A percentile compares a stretch with the other conserved stretches of the same genome.
Evolutionary conservation across 2,113 vertebrate genomes (phyloP).

Genomic region (Xiphias gladius): DNA sequence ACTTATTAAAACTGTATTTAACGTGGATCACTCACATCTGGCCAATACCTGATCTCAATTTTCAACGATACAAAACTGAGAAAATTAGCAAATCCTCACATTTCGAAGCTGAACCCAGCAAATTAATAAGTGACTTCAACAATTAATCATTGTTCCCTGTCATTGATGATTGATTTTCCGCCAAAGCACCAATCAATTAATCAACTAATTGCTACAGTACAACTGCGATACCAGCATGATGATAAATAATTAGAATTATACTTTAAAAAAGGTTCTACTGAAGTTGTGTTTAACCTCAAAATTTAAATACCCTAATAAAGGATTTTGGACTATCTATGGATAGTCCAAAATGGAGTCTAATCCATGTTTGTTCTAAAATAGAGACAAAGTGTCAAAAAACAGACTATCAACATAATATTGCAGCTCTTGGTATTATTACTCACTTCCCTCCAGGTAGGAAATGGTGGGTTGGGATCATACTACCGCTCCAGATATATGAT

Average conservation of each 20-base stretch:
- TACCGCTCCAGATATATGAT: slow-evolving; percentile 25
- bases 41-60: neutral
- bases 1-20: neutral
- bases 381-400: slow-evolving; percentile 1
- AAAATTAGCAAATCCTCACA: neutral
- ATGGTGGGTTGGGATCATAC: slow-evolving; percentile 9
- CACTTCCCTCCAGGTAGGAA: slow-evolving; percentile 33
- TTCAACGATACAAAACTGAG: neutral
- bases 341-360: too few species aligned
- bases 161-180: neutral
- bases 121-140: neutral
- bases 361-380: neutral
- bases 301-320: neutral
- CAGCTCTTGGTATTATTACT: slow-evolving; percentile 13
- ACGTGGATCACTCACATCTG: too few species aligned
- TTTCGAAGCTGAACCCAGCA: neutral
- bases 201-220: too few species aligned
- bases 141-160: neutral
- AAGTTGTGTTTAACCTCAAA: neutral
- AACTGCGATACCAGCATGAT: too few species aligned
- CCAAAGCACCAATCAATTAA: neutral
- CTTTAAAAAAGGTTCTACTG: neutral
- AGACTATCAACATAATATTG: neutral
- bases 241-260: too few species aligned
- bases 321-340: too few species aligned